Base-by-base conservation (phyloP, 1,140 invertebrate genomes). In the Helicoverpa zea region DNA sequence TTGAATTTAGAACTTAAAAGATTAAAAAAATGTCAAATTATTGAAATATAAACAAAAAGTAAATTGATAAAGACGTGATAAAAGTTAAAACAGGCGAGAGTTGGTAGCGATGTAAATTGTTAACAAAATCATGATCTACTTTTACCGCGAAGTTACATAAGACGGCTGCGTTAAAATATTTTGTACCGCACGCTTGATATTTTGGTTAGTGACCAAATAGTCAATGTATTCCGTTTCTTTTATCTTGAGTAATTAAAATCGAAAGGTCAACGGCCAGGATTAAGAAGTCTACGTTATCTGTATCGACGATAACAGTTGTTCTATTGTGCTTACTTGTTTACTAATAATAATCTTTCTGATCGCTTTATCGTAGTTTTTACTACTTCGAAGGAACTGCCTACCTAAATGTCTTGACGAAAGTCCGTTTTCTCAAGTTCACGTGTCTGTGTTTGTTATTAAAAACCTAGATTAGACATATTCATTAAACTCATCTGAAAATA, bases 221-320 rank as follows among this genome's bases (percentile, higher is more conserved):
- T 66, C 16, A 16, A 49, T 47, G 10, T 47, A 59, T 59, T 59
- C 2, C 35, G 13, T 43, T n/a, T 59, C 13, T 43, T 12, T 66
- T 66, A 66, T 66, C 63, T 59, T 64, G 61, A 35, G 13, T 63
- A 23, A 51, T 75, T 75, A 77, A 64, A 66, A 12, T 47, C 0
- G 10, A 64, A 70, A 79, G 76, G 76, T 79, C 64, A 68, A 68
- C 52, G 76, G 52, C 76, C 76, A 68, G 47, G 63, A 68, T 70
- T 63, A 61, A 29, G 12, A 51, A 23, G 13, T 29, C 3, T n/a
- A 35, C 47, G 56, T 77, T 64, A 77, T 77, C 74, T 30, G 52
- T 64, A 77, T 77, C 74, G 29, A 11, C 64, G 74, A 77, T 77
- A 64, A 63, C 10, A 30, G 35, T 12, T 54, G 5, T 75, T 75